Conservation (phyloP, 2,797 vertebrate species). For the Enteromius thamalakanensis region DNA sequence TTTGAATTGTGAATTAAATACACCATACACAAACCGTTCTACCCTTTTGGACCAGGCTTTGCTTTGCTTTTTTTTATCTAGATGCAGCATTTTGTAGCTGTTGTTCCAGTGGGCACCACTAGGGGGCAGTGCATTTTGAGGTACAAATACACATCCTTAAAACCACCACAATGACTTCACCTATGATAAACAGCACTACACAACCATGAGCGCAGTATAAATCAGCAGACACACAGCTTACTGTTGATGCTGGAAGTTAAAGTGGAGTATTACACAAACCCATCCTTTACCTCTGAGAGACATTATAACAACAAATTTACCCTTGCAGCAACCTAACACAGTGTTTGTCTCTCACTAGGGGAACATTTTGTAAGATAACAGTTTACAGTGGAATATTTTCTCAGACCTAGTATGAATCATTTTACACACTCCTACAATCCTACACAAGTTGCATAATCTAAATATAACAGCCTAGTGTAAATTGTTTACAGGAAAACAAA, state of each 20-base stretch:
- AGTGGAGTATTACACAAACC: neutral
- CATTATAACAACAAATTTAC: neutral
- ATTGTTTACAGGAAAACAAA: neutral
- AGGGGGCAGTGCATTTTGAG: constrained; percentile 20
- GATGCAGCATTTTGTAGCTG: neutral
- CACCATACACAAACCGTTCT: neutral
- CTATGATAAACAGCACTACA: neutral
- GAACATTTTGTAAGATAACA: neutral
- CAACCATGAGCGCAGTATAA: neutral
- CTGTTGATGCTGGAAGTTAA: neutral
- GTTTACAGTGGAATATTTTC: constrained; percentile 21
- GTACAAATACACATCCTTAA: neutral
- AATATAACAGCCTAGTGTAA: constrained; percentile 8
- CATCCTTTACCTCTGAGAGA: neutral
- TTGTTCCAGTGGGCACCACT: constrained; percentile 19
- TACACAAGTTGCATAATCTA: constrained; percentile 25
- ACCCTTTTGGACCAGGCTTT: neutral
- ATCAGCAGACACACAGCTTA: neutral
- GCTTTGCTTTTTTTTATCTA: neutral
- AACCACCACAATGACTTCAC: neutral
- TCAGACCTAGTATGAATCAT: constrained; percentile 13
- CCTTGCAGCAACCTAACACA: neutral
- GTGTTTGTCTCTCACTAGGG: neutral
- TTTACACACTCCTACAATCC: constrained; percentile 19
- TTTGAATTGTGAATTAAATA: neutral